phyloP scores from a whole-genome alignment of 2,113 vertebrate genomes.

The Emydocephalus ijimae region DNA sequence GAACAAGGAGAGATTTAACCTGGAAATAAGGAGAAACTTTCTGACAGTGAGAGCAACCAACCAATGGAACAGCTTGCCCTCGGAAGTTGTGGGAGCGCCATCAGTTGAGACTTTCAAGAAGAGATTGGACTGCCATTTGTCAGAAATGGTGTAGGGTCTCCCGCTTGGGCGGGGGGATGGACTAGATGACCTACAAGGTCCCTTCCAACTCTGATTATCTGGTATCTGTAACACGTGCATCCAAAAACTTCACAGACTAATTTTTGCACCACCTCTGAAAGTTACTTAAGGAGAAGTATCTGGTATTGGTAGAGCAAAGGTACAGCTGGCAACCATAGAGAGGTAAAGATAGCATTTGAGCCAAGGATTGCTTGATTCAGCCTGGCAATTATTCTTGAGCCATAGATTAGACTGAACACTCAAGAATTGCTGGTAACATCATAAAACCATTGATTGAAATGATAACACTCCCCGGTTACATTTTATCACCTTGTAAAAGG shows the following conservation, averaged over 20 bases:
- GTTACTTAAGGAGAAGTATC: neutral
- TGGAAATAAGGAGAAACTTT: too few relatives aligned
- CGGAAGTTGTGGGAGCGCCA: too few relatives aligned
- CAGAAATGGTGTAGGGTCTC: too few relatives aligned
- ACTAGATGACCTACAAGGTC: too few relatives aligned
- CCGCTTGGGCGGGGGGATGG: too few relatives aligned
- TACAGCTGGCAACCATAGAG: neutral
- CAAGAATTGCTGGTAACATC: neutral
- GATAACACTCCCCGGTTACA: neutral
- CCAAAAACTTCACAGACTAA: neutral
- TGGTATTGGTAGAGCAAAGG: neutral
- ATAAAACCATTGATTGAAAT: neutral
- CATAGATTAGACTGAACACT: neutral
- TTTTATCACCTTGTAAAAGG: neutral
- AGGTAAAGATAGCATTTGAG: neutral
- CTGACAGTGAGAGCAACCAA: too few relatives aligned
- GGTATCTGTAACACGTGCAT: neutral
- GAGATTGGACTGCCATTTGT: too few relatives aligned
- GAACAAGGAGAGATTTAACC: too few relatives aligned
- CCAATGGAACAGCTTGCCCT: too few relatives aligned
- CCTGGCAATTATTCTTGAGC: neutral
- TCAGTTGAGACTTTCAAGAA: too few relatives aligned
- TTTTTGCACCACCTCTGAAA: neutral
- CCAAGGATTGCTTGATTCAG: neutral
- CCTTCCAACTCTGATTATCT: too few relatives aligned